Conservation (phyloP, 2,888 invertebrate species). For the Tenodera sinensis region DNA sequence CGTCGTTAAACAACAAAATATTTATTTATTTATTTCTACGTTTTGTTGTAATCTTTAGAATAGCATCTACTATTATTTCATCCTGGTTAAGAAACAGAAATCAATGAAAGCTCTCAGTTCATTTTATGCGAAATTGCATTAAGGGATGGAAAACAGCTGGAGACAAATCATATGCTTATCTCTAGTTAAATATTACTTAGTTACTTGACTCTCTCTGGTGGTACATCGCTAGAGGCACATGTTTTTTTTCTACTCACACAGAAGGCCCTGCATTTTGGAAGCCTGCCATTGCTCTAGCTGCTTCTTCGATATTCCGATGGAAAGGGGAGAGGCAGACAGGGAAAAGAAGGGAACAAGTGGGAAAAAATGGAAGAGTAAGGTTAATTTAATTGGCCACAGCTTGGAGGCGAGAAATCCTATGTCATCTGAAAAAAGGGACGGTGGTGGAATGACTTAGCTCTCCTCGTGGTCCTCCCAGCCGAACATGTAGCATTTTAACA, state of each 20-base stretch:
- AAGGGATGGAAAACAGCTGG: too few relatives aligned
- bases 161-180: too few relatives aligned
- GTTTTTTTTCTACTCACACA: neutral
- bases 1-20: too few relatives aligned
- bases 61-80: too few relatives aligned
- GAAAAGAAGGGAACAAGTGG: neutral
- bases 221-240: neutral
- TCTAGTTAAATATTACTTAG: too few relatives aligned
- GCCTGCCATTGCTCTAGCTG: neutral
- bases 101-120: too few relatives aligned
- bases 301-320: neutral
- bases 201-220: too few relatives aligned
- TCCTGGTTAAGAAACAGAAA: too few relatives aligned
- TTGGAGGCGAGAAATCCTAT: slow-evolving; percentile 17
- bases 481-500: too few relatives aligned
- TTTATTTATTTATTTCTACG: too few relatives aligned
- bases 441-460: neutral
- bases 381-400: slow-evolving; percentile 22
- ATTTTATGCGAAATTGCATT: too few relatives aligned
- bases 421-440: neutral
- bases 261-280: neutral
- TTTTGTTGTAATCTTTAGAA: too few relatives aligned
- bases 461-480: neutral
- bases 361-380: slow-evolving; percentile 9
- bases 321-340: neutral